Percentiles rank a stretch among this genome's conserved stretches.
phyloP scores from a whole-genome alignment of 2,888 invertebrate genomes.

The Tupiocoris notatus region DNA sequence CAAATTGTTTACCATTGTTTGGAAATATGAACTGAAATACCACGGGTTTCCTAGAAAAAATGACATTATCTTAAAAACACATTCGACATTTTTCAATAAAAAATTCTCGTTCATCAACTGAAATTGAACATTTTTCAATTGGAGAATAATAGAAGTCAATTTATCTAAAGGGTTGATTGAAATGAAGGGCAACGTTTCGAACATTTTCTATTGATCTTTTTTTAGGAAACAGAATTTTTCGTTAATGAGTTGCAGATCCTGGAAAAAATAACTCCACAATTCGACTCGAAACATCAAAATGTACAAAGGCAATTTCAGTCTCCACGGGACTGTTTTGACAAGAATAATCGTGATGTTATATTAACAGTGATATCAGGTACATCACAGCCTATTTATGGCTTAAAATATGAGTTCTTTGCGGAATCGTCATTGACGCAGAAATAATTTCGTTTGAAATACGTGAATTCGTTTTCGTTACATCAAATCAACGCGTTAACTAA shows the following conservation, averaged over 20 bases:
- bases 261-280: not conserved
- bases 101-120: too few species aligned
- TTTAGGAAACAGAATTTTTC: not conserved
- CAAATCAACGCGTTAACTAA: not conserved
- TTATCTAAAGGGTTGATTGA: too few species aligned
- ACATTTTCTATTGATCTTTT: too few species aligned
- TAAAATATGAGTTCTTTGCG: slow-evolving; percentile 10
- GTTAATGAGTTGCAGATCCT: not conserved
- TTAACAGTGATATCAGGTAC: slow-evolving; percentile 15
- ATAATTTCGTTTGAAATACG: slow-evolving; percentile 4
- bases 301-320: slow-evolving; percentile 29
- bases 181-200: too few species aligned
- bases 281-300: not conserved
- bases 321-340: slow-evolving; percentile 10
- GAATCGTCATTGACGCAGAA: slow-evolving; percentile 7
- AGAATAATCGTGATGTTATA: slow-evolving; percentile 11
- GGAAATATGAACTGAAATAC: too few species aligned
- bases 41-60: too few species aligned
- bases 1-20: too few species aligned
- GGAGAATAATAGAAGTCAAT: too few species aligned
- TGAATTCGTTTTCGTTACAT: not conserved
- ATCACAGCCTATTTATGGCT: slow-evolving; percentile 37
- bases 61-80: too few species aligned
- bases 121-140: too few species aligned
- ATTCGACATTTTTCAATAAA: too few species aligned